Evolutionary conservation across 2,888 invertebrate genomes (phyloP), one percentile per base, ranked within the genome.

Genomic region (Anaspis maculata): DNA sequence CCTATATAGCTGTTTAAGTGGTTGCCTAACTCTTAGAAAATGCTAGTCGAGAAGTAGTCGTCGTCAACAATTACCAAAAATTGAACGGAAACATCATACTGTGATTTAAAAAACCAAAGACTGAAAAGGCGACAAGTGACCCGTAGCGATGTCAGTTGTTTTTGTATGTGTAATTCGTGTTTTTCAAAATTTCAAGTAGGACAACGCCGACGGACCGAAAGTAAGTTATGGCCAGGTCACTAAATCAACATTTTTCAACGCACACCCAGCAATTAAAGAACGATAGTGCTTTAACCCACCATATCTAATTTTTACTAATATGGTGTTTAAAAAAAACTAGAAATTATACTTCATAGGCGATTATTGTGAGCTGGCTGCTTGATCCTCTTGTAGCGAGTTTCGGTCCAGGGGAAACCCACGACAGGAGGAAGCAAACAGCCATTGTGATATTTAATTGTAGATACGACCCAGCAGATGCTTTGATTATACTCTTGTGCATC

Each of bases 361-460:
- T 32, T 27, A 13, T 25, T 10, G 36, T 36, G 30, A 22, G 35
- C 27, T 30, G 37, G n/a, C n/a, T n/a, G n/a, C n/a, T n/a, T n/a
- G n/a, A 31, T 28, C 32, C 15, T 14, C 30, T 30, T 22, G 13
- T 21, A 23, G 13, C 27, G 19, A 6, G 5, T 19, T 6, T 6
- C 9, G 19, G 19, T 6, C 5, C 9, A 9, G 9, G 5, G 19
- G 44, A 43, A 45, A 44, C 42, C 38, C 43, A 41, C 39, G 47
- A 45, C 48, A 51, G 47, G 46, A 47, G 42, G 41, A 41, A 45
- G 44, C 46, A 43, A 44, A 46, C 48, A 48, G 53, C 49, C 49
- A 51, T 51, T 53, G 53, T 53, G 53, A 53, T 53, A 53, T 53
- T 53, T 53, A 48, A 45, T 47, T 43, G 44, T 50, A 50, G 48